A percentile compares a stretch with the other conserved stretches of the same genome.
These are phyloP conservation scores for Microctonus hyperodae DNA, from an alignment of 2,888 invertebrate genomes.

Conservation along the genomic window DNA sequence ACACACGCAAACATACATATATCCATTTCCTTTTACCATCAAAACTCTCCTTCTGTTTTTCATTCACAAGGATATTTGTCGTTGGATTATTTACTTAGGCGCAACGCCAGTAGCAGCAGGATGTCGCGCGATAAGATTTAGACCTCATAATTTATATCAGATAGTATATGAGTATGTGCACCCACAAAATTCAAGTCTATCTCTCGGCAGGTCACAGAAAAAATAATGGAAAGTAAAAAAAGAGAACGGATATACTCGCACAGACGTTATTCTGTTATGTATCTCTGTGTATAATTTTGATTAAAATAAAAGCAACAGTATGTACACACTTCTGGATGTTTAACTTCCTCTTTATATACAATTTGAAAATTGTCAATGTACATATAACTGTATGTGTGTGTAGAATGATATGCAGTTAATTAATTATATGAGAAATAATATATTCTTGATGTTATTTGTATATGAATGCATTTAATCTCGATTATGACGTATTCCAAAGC, in stretches of 20 bases:
- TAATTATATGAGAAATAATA: too few relatives aligned
- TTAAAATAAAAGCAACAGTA: slow-evolving; percentile 6
- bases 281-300: slow-evolving; percentile 7
- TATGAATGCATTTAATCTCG: slow-evolving; percentile 21
- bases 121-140: slow-evolving; percentile 48
- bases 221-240: too few relatives aligned
- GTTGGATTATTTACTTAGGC: slow-evolving; percentile 39
- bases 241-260: neutral
- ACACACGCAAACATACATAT: neutral
- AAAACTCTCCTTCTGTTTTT: neutral
- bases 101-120: slow-evolving; percentile 53
- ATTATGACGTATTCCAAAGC: slow-evolving; percentile 33
- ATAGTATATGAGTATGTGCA: slow-evolving; percentile 44
- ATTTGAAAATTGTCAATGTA: neutral
- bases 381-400: slow-evolving; percentile 34
- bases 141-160: slow-evolving; percentile 50
- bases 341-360: slow-evolving; percentile 28
- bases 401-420: too few relatives aligned
- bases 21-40: neutral
- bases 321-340: slow-evolving; percentile 16
- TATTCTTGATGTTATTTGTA: too few relatives aligned
- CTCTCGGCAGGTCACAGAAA: slow-evolving; percentile 11
- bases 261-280: slow-evolving; percentile 18
- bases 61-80: slow-evolving; percentile 34
- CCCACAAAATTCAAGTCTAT: slow-evolving; percentile 6